Conservation (phyloP, 1,140 invertebrate genomes). For the Drosophila tsacasi region DNA sequence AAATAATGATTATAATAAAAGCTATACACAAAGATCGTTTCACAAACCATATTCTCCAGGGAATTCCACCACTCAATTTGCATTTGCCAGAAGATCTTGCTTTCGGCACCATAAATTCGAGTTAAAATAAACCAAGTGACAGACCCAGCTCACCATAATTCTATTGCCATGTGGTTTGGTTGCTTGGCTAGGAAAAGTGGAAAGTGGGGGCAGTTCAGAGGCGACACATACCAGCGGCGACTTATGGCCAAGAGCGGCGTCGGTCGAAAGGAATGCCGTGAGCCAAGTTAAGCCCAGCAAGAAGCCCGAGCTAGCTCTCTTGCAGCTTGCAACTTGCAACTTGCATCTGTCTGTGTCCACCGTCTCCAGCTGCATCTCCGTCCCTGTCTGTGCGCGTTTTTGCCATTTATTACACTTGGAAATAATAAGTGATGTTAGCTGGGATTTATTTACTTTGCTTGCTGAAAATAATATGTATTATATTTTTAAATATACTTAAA, state of each 20-base stretch:
- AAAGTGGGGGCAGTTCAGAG: conserved; percentile 38
- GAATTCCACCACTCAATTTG: conserved; percentile 42
- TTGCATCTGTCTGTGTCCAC: conserved; percentile 8
- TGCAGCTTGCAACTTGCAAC: conserved; percentile 36
- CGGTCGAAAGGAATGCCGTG: conserved; percentile 37
- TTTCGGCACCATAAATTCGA: conserved; percentile 61
- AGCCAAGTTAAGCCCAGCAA: conserved; percentile 64
- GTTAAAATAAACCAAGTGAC: conserved; percentile 69
- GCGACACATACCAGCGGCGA: conserved; percentile 52
- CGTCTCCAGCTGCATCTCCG: neutral
- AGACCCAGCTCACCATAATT: conserved; percentile 61
- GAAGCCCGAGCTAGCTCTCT: conserved; percentile 41
- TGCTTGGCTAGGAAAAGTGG: neutral
- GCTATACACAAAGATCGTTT: conserved; percentile 2
- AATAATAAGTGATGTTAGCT: neutral
- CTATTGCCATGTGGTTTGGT: conserved; percentile 49
- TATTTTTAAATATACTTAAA: neutral
- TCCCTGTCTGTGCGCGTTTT: conserved; percentile 18
- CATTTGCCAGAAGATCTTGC: conserved; percentile 24
- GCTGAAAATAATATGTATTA: too few relatives aligned
- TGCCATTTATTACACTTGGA: conserved; percentile 58
- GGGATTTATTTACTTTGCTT: conserved; percentile 36
- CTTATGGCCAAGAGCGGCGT: conserved; percentile 37
- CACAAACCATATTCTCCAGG: conserved; percentile 15
- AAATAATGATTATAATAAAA: conserved; percentile 1